Base-by-base conservation (phyloP, 1,140 invertebrate species). In the Hylaeus anthracinus region DNA sequence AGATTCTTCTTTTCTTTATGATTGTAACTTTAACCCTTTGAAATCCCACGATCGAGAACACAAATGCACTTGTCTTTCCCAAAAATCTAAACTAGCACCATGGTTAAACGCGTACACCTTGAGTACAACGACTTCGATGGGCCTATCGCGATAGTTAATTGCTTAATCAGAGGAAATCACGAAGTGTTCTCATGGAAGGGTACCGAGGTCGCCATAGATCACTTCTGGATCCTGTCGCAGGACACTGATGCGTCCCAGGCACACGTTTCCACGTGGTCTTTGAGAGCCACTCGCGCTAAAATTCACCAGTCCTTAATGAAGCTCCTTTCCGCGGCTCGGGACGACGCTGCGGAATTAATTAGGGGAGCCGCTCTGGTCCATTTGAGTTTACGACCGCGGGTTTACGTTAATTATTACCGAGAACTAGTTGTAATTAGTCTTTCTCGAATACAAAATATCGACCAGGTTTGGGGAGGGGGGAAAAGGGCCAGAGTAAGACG, bases 351-450 rank as follows among this genome's bases (percentile, higher is more conserved):
- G 82, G 86, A 87, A 87, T 87, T 87, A 87, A 87, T 87, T 87
- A 87, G 85, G 86, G 9, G 85, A 84, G 82, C 86, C 70, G 82
- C 85, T 87, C 85, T 87, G 86, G 82, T 82, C 85, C 85, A 84
- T 86, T 87, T 87, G 84, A 87, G 86, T 87, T 87, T 87, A 87
- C 86, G 86, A 87, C 78, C 86, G 82, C 79, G 82, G 80, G 78
- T 84, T 87, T 87, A 87, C 82, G 86, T 87, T 87, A 87, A 87
- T 87, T 87, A 87, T 87, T 87, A 87, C 86, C 75, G 82, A 61
- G 85, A 86, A 87, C 82, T 87, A 87, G 86, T 84, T 86, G 86
- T 87, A 87, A 87, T 87, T 86, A 87, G 86, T 87, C 85, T 87
- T 74, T 76, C 85, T 64, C 85, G 85, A 87, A 87, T 87, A 87